Base-by-base conservation (phyloP, 1,140 invertebrate species). In the Orussus abietinus region DNA sequence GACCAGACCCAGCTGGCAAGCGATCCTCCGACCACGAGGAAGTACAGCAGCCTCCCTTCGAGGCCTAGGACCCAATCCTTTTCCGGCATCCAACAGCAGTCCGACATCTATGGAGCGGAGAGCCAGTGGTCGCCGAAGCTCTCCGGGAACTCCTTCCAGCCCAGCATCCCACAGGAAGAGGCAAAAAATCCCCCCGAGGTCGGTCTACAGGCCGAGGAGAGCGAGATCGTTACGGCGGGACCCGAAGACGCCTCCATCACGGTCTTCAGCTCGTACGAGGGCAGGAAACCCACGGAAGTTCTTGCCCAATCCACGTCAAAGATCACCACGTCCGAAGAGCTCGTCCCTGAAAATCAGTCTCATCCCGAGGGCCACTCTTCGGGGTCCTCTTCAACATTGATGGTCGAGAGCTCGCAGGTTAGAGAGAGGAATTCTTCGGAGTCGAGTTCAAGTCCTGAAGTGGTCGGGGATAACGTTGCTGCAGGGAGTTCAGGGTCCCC, bases 121-220 rank as follows among this genome's bases (percentile, higher is more conserved):
- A 79, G 78, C 4, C 76, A 80, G 28, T 84, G 82, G 82, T 84
- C 82, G 1, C 77, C 80, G 4, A 80, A 80, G 49, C 49, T 79
- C 35, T 75, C 75, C 6, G 62, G 60, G 17, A 74, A 72, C 42
- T 76, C 77, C 3, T 80, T 80, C 46, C 77, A 78, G 50, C 76
- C 77, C 5, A 66, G 62, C 4, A 76, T 69, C 46, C 75, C 74
- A 44, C 69, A 55, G 4, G 50, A 47, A 2, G 5, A 13, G 4
- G 40, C 43, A n/a, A 26, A 33, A 34, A 31, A 40, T 35, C 20
- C 15, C 3, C 42, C 51, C 4, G 39, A 38, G 2, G 45, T 38
- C 5, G 31, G 22, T 15, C 44, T 45, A 12, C 32, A 51, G 5
- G 20, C 35, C 15, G 47, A 49, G 3, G 36, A 49, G 11, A 9